These are phyloP conservation scores for Bubo bubo DNA, from an alignment of 2,113 vertebrate genomes.

Conservation along the genomic window DNA sequence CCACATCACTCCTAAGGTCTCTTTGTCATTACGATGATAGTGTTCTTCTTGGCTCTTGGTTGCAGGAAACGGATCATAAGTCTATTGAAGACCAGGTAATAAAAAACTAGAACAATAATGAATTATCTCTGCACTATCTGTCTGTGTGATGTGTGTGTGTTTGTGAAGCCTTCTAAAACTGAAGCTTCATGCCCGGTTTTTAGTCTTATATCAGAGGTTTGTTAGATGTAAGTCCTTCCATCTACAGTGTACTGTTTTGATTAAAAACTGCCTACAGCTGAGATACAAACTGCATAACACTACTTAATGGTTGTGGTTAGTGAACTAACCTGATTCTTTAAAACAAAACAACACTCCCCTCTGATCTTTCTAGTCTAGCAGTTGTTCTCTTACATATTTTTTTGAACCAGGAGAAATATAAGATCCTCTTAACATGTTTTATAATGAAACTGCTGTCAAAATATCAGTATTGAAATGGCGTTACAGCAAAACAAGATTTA, in stretches of 20 bases:
- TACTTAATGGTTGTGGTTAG: not conserved
- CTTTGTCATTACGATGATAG: constrained; percentile 98
- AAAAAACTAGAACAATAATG: not conserved
- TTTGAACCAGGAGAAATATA: not conserved
- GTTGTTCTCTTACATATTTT: not conserved
- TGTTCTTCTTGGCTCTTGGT: constrained; percentile 98
- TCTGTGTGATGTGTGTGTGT: not conserved
- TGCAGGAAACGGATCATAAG: constrained; percentile 98
- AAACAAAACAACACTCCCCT: rapidly evolving
- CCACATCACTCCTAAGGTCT: constrained; percentile 93
- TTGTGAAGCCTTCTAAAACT: not conserved
- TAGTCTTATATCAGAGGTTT: not conserved
- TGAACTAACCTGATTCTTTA: not conserved
- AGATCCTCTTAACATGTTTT: not conserved
- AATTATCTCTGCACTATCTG: not conserved
- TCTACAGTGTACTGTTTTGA: not conserved
- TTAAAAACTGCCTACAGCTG: not conserved
- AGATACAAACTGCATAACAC: not conserved
- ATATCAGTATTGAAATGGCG: not conserved
- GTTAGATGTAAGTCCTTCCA: not conserved
- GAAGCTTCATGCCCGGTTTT: not conserved
- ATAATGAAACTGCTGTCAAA: not conserved
- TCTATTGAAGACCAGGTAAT: constrained; percentile 97
- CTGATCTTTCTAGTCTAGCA: not conserved
- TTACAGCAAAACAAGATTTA: not conserved